These are phyloP conservation scores for Pedetes capensis DNA, from an alignment of 2,113 vertebrate genomes.

Conservation along the genomic window DNA sequence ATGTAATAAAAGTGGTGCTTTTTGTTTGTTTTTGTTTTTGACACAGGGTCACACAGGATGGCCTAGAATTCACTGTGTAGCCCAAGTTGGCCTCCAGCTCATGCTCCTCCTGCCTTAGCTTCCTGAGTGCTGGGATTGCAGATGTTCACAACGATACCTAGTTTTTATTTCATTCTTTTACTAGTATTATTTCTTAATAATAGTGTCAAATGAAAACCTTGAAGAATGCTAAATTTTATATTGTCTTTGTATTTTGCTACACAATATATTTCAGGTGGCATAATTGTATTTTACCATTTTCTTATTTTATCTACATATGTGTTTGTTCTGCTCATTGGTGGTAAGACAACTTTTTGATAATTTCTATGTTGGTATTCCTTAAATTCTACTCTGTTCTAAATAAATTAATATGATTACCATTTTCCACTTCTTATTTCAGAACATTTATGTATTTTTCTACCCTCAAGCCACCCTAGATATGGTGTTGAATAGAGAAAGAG, in stretches of 20 bases:
- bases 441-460: not conserved
- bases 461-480: not conserved
- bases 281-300: not conserved
- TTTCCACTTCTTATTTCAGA: not conserved
- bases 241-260: not conserved
- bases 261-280: not conserved
- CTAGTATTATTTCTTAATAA: not conserved
- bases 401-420: not conserved
- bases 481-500: constrained; percentile 6
- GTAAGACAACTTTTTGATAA: not conserved
- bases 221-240: not conserved
- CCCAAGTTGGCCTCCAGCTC: too few relatives aligned
- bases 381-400: not conserved
- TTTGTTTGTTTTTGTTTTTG: too few relatives aligned
- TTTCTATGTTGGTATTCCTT: constrained; percentile 4
- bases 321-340: not conserved
- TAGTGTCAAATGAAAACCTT: not conserved
- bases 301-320: not conserved
- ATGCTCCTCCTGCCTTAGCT: too few relatives aligned
- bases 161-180: not conserved
- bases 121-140: too few relatives aligned
- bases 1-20: not conserved
- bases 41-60: too few relatives aligned
- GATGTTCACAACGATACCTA: too few relatives aligned
- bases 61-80: too few relatives aligned